Conservation (phyloP, 2,888 invertebrate species). For the Amblyjoppa fuscipennis region DNA sequence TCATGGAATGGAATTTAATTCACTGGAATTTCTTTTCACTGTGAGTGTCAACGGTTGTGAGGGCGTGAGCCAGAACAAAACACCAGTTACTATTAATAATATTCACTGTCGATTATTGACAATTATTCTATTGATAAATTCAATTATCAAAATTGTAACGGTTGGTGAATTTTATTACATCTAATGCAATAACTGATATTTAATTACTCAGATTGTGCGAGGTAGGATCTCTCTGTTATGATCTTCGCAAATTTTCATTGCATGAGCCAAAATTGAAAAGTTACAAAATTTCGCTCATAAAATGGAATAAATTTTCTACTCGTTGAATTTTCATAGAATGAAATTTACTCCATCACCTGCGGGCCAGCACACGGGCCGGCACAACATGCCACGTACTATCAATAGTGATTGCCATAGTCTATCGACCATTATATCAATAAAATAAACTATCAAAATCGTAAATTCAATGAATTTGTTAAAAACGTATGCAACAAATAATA, state of each 20-base stretch:
- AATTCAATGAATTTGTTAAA: background rate
- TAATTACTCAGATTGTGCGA: constrained; percentile 71
- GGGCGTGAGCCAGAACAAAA: too few species aligned
- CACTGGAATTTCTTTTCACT: background rate
- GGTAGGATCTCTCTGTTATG: constrained; percentile 85
- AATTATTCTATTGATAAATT: background rate
- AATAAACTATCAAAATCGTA: background rate
- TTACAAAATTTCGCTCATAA: too few species aligned
- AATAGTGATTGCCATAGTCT: too few species aligned
- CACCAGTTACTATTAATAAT: too few species aligned
- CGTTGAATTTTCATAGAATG: too few species aligned
- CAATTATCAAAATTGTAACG: background rate
- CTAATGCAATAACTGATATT: background rate
- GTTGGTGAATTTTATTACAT: background rate
- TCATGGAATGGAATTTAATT: background rate
- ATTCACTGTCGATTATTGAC: too few species aligned
- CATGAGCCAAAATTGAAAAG: too few species aligned
- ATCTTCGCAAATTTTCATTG: constrained; percentile 87
- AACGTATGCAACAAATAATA: background rate
- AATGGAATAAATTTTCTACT: too few species aligned
- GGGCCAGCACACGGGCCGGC: too few species aligned
- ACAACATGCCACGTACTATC: too few species aligned
- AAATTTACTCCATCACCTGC: too few species aligned
- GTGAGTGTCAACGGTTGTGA: background rate
- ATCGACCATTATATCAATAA: too few species aligned